Conservation (phyloP, 2,888 invertebrate species). For the Yponomeuta cagnagella region DNA sequence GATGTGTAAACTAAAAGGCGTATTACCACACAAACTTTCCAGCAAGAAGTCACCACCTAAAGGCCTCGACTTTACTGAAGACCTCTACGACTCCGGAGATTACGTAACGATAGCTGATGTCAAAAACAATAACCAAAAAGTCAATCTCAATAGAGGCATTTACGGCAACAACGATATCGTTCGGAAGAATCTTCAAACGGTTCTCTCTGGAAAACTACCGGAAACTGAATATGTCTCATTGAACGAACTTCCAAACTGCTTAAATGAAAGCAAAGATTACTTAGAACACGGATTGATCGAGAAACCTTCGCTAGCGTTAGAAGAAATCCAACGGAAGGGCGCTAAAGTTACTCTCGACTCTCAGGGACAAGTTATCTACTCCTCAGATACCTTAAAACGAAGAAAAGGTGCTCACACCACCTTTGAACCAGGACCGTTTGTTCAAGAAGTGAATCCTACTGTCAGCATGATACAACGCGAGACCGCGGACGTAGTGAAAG, state of each 20-base stretch:
- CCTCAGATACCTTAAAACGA: constrained; percentile 88
- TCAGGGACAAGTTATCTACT: constrained; percentile 91
- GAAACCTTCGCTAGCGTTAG: constrained; percentile 44
- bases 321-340: constrained; percentile 76
- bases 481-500: constrained; percentile 56
- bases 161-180: constrained; percentile 82
- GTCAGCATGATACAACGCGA: constrained; percentile 55
- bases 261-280: constrained; percentile 61
- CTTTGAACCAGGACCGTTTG: constrained; percentile 91
- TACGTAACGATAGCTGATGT: constrained; percentile 91
- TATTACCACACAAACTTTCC: constrained; percentile 70
- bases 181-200: constrained; percentile 77
- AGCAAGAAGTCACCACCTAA: constrained; percentile 71
- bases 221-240: constrained; percentile 88
- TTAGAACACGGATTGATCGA: constrained; percentile 52
- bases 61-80: constrained; percentile 60
- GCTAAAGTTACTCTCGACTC: constrained; percentile 89
- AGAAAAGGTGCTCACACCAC: constrained; percentile 88
- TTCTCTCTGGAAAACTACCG: constrained; percentile 75
- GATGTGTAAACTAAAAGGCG: constrained; percentile 82
- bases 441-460: constrained; percentile 77
- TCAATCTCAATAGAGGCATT: constrained; percentile 54
- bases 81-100: constrained; percentile 81
- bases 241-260: constrained; percentile 82
- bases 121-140: constrained; percentile 84